Percentiles rank a stretch among this genome's conserved stretches.
Evolutionary conservation across 2,113 vertebrate genomes (phyloP).

Genomic region (Gorsachius goisagi): DNA sequence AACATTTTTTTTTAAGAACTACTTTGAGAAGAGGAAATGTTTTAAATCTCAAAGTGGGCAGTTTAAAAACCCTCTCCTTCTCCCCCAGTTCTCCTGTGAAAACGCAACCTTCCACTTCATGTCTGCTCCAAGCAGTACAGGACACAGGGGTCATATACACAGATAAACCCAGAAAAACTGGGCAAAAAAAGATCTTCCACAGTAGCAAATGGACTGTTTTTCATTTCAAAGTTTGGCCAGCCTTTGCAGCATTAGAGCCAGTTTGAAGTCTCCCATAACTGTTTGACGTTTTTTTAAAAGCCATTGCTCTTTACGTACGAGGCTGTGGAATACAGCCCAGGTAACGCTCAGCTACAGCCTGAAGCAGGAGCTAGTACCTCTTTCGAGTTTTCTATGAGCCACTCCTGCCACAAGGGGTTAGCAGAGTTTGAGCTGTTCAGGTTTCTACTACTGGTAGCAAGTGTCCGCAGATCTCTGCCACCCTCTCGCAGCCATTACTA

Average conservation of each 20-base stretch:
- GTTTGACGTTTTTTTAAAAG: neutral
- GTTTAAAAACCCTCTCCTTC: neutral
- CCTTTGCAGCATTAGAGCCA: neutral
- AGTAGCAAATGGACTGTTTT: neutral
- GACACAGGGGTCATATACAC: neutral
- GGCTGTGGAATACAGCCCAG: neutral
- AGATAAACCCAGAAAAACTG: neutral
- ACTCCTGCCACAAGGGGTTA: neutral
- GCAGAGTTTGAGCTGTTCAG: neutral
- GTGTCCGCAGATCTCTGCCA: neutral
- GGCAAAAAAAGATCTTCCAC: neutral
- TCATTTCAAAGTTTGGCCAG: neutral
- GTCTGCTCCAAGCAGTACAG: neutral
- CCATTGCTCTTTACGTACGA: neutral
- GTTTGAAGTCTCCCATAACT: neutral
- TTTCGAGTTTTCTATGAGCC: too few relatives aligned
- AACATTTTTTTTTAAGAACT: neutral
- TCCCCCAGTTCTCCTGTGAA: neutral
- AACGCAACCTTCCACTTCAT: neutral
- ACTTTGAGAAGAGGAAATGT: neutral
- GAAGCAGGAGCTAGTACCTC: neutral
- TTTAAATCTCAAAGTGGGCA: neutral
- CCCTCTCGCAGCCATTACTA: neutral
- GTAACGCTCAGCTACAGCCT: neutral
- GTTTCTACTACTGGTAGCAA: neutral